Conservation (phyloP, 1,140 invertebrate genomes). For the Panagrolaimus sp. region DNA sequence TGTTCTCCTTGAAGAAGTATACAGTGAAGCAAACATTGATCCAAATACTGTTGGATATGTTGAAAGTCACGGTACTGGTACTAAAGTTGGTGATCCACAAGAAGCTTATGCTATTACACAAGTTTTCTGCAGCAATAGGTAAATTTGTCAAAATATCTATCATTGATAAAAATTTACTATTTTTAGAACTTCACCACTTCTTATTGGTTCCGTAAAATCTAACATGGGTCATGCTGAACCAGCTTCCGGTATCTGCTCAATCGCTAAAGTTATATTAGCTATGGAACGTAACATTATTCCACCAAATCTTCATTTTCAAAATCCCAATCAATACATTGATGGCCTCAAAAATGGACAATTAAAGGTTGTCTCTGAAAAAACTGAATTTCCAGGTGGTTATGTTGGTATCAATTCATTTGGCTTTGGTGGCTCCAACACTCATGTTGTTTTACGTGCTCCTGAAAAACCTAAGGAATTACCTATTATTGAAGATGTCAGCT, state of each 20-base stretch:
- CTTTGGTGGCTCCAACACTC: constrained; percentile 92
- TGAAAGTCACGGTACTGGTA: constrained; percentile 93
- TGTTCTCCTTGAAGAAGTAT: constrained; percentile 75
- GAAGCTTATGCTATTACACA: constrained; percentile 87
- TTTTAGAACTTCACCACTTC: constrained; percentile 68
- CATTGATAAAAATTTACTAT: constrained; percentile 23
- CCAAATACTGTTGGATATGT: constrained; percentile 77
- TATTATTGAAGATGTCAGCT: constrained; percentile 43
- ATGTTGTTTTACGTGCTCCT: constrained; percentile 68
- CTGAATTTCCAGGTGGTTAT: constrained; percentile 75
- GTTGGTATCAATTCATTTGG: constrained; percentile 90
- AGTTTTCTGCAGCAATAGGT: constrained; percentile 75
- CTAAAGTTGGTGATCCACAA: constrained; percentile 81
- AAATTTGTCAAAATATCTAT: neutral
- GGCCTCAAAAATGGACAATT: constrained; percentile 77
- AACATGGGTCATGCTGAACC: constrained; percentile 97
- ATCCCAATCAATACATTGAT: constrained; percentile 80
- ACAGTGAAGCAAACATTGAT: constrained; percentile 73
- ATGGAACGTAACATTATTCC: constrained; percentile 82
- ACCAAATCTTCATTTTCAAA: constrained; percentile 78
- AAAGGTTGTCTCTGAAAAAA: constrained; percentile 75
- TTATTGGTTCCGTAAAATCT: constrained; percentile 90
- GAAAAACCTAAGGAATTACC: constrained; percentile 61
- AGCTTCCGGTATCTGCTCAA: constrained; percentile 70
- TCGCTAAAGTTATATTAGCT: constrained; percentile 67